phyloP scores from a whole-genome alignment of 1,140 invertebrate species.

The Meloidogyne hapla region DNA sequence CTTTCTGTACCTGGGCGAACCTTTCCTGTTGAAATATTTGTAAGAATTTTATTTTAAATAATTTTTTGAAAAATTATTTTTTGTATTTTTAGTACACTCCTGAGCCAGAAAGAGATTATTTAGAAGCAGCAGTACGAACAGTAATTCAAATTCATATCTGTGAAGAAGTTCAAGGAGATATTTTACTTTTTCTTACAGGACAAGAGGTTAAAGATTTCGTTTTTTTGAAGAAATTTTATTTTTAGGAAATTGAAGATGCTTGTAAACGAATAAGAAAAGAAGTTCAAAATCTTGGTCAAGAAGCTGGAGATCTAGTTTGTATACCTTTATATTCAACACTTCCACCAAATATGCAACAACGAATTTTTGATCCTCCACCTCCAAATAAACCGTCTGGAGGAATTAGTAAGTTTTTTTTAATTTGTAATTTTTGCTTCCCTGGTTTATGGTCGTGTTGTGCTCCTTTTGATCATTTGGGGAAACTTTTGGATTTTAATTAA shows the following conservation, averaged over 20 bases:
- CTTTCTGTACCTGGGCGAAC: constrained; percentile 97
- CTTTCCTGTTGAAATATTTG: constrained; percentile 93
- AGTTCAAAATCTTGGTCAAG: constrained; percentile 90
- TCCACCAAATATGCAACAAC: constrained; percentile 92
- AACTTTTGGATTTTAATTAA: no score
- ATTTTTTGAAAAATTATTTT: constrained; percentile 15
- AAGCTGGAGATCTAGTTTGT: constrained; percentile 88
- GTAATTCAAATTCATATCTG: constrained; percentile 99
- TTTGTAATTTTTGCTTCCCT: constrained; percentile 66
- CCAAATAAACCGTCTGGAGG: constrained; percentile 84
- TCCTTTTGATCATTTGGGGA: no score
- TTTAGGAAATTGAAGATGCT: constrained; percentile 94
- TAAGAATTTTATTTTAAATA: constrained; percentile 37
- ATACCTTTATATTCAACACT: constrained; percentile 80
- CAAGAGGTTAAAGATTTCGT: constrained; percentile 70
- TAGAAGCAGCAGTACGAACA: constrained; percentile 96
- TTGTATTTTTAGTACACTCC: constrained; percentile 79
- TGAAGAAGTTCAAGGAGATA: constrained; percentile 88
- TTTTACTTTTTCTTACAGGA: constrained; percentile 90
- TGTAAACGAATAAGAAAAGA: constrained; percentile 96
- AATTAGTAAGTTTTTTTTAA: constrained; percentile 78
- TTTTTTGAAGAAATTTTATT: constrained; percentile 50
- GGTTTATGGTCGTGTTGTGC: no score
- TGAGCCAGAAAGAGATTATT: constrained; percentile 93
- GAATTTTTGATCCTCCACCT: constrained; percentile 93